phyloP scores from a whole-genome alignment of 2,888 invertebrate species.

The Spialia ferax region DNA sequence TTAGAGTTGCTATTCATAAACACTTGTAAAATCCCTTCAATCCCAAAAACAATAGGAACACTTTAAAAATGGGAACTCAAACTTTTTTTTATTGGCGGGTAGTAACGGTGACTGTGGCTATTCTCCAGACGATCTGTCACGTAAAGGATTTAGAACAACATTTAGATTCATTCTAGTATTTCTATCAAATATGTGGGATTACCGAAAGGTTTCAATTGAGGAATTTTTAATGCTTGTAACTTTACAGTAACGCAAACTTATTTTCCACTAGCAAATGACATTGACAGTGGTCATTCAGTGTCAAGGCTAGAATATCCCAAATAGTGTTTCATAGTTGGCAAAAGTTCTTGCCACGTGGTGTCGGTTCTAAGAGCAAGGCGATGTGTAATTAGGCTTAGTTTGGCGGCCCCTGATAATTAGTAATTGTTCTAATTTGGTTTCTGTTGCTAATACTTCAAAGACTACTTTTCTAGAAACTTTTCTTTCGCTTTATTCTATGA shows the following conservation, averaged over 20 bases:
- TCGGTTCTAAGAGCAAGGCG: constrained; percentile 15
- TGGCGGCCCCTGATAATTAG: constrained; percentile 2
- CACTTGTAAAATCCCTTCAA: too few relatives aligned
- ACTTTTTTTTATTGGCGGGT: too few relatives aligned
- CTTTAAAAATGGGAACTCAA: too few relatives aligned
- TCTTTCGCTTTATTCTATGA: not conserved
- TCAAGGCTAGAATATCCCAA: constrained; percentile 52
- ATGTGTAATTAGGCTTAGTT: constrained; percentile 36
- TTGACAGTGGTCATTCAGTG: constrained; percentile 54
- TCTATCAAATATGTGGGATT: not conserved
- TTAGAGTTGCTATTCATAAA: too few relatives aligned
- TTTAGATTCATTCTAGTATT: too few relatives aligned
- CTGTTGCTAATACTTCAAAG: not conserved
- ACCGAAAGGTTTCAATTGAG: not conserved
- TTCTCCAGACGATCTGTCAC: too few relatives aligned
- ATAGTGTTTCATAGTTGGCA: constrained; percentile 45
- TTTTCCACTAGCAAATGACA: constrained; percentile 50
- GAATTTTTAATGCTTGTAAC: not conserved
- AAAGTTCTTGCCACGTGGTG: constrained; percentile 40
- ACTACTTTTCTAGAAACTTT: not conserved
- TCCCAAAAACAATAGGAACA: too few relatives aligned
- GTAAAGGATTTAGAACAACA: too few relatives aligned
- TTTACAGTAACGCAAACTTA: constrained; percentile 31
- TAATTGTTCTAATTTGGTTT: constrained; percentile 7
- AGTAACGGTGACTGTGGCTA: too few relatives aligned